Conservation (phyloP, 2,113 vertebrate genomes). For the Catagonus wagneri region DNA sequence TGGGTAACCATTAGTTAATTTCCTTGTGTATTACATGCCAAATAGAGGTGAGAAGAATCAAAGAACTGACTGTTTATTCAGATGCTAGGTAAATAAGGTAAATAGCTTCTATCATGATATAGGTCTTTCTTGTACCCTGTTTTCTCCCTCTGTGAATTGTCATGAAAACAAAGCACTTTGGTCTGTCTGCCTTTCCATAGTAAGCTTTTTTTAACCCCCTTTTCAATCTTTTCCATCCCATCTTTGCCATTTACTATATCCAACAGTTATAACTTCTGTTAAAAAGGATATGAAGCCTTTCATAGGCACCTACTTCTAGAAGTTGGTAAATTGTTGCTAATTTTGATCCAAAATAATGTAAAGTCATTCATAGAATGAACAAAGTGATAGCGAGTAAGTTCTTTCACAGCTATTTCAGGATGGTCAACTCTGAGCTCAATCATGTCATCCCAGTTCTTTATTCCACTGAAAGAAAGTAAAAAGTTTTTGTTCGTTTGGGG, state of each 20-base stretch:
- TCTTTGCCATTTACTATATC: neutral
- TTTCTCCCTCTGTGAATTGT: neutral
- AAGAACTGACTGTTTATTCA: neutral
- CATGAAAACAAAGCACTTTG: neutral
- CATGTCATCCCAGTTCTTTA: neutral
- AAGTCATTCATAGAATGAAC: neutral
- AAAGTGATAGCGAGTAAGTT: neutral
- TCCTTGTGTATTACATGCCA: neutral
- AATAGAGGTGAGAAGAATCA: neutral
- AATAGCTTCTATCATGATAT: neutral
- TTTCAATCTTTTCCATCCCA: neutral
- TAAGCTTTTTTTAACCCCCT: neutral
- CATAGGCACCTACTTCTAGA: neutral
- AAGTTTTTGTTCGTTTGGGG: neutral
- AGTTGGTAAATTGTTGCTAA: neutral
- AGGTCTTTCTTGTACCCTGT: neutral
- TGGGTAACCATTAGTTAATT: neutral
- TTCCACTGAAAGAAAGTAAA: neutral
- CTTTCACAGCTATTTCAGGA: neutral
- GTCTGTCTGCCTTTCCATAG: neutral
- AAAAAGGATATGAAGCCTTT: neutral
- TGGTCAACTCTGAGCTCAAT: neutral
- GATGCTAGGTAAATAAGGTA: neutral
- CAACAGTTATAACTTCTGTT: neutral
- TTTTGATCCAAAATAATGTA: neutral